Conservation (phyloP, 2,113 vertebrate species). For the Percina caprodes region DNA sequence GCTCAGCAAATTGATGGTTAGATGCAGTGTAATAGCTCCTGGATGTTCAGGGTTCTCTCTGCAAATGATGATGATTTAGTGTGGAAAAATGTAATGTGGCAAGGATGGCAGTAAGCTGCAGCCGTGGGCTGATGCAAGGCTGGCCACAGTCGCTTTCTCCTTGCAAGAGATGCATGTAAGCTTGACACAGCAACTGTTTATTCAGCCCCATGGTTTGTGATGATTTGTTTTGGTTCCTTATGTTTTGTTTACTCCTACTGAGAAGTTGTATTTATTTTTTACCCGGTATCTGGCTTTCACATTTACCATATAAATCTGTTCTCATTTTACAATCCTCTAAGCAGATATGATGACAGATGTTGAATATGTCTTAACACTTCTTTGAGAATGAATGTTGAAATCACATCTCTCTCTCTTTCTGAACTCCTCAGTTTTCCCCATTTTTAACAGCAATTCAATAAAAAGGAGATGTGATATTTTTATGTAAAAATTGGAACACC, state of each 20-base stretch:
- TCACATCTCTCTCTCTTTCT: constrained; percentile 65
- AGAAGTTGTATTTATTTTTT: constrained; percentile 91
- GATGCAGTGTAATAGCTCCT: constrained; percentile 43
- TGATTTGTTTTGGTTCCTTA: constrained; percentile 59
- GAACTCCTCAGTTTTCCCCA: constrained; percentile 64
- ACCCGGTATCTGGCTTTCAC: constrained; percentile 88
- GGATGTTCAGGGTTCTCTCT: constrained; percentile 37
- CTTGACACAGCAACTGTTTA: constrained; percentile 42
- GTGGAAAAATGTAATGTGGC: constrained; percentile 23
- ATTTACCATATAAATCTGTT: constrained; percentile 66
- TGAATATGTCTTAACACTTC: constrained; percentile 61
- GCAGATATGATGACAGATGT: constrained; percentile 49
- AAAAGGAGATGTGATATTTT: constrained; percentile 85
- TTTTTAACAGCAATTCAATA: constrained; percentile 77
- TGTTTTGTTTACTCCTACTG: constrained; percentile 77
- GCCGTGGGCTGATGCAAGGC: constrained; percentile 24
- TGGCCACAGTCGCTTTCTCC: constrained; percentile 46
- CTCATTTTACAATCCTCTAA: constrained; percentile 50
- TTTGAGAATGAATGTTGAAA: constrained; percentile 81
- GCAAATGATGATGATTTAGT: constrained; percentile 51
- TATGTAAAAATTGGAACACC: constrained; percentile 75
- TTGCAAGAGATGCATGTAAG: constrained; percentile 67
- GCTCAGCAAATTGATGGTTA: constrained; percentile 37
- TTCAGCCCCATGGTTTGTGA: constrained; percentile 46
- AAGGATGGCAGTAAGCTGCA: constrained; percentile 33